Evolutionary conservation across 1,140 invertebrate genomes (phyloP).

Genomic region (Stegodyphus dumicola): DNA sequence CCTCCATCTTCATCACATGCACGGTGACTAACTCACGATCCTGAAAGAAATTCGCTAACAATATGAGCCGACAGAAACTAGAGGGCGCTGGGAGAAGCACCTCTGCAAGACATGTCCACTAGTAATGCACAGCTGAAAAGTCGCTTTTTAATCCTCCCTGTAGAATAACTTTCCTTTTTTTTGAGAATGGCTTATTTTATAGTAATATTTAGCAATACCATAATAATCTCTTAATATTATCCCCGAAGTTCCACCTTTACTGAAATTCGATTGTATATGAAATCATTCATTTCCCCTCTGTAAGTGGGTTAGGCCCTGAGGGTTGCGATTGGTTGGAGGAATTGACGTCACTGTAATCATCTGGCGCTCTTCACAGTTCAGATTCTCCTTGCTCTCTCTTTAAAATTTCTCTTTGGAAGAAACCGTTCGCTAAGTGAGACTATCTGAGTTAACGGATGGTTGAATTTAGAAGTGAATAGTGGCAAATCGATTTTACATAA

Average conservation of each 20-base stretch:
- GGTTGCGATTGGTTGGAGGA: constrained; percentile 33
- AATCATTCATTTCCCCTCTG: constrained; percentile 15
- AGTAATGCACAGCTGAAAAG: neutral
- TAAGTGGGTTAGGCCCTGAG: constrained; percentile 48
- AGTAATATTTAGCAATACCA: neutral
- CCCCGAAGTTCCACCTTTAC: neutral
- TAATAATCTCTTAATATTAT: neutral
- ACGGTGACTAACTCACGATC: constrained; percentile 29
- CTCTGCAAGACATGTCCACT: constrained; percentile 54
- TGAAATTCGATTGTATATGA: neutral
- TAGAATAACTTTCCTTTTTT: neutral
- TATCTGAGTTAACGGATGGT: too few relatives aligned
- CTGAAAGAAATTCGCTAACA: constrained; percentile 13
- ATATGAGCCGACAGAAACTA: constrained; percentile 20
- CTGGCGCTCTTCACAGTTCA: constrained; percentile 22
- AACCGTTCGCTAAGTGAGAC: neutral
- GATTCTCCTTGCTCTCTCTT: neutral
- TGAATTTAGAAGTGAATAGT: too few relatives aligned
- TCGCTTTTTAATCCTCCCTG: neutral
- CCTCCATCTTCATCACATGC: constrained; percentile 33
- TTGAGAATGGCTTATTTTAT: neutral
- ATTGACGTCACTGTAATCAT: constrained; percentile 59
- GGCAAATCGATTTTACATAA: too few relatives aligned
- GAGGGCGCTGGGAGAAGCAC: constrained; percentile 26
- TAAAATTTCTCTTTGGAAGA: neutral